These are phyloP conservation scores for Xiphophorus hellerii DNA, from an alignment of 2,113 vertebrate genomes.

Conservation along the genomic window DNA sequence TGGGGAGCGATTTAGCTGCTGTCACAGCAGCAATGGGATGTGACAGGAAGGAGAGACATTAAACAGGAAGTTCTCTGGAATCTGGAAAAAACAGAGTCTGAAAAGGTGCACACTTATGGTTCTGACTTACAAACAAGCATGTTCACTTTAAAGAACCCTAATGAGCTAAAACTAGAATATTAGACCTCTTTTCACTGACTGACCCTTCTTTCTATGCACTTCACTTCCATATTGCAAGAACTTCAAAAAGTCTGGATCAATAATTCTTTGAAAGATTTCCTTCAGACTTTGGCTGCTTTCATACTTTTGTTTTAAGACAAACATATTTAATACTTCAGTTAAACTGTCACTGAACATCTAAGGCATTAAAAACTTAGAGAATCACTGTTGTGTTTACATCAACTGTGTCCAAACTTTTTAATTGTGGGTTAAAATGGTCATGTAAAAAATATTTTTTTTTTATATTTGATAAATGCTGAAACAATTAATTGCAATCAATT, in stretches of 20 bases:
- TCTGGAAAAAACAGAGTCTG: conserved; percentile 27
- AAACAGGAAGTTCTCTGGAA: conserved; percentile 74
- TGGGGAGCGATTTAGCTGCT: conserved; percentile 49
- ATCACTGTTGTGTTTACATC: background rate
- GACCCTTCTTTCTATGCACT: background rate
- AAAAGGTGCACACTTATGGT: conserved; percentile 2
- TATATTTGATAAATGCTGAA: no score
- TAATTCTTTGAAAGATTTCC: background rate
- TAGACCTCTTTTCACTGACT: background rate
- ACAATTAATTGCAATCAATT: no score
- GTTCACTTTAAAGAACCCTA: conserved; percentile 10
- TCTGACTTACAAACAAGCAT: conserved; percentile 12
- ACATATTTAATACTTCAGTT: background rate
- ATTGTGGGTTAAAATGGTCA: no score
- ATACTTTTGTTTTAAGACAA: background rate
- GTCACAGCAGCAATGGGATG: conserved; percentile 35
- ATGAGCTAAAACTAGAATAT: background rate
- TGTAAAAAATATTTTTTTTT: no score
- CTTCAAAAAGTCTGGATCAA: background rate
- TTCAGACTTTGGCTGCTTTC: background rate
- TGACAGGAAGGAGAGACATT: conserved; percentile 66
- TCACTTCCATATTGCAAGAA: background rate
- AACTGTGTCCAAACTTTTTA: no score
- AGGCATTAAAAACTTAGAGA: background rate
- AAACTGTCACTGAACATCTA: background rate